Evolutionary conservation across 2,888 invertebrate genomes (phyloP).

Genomic region (Agrochola circellaris): DNA sequence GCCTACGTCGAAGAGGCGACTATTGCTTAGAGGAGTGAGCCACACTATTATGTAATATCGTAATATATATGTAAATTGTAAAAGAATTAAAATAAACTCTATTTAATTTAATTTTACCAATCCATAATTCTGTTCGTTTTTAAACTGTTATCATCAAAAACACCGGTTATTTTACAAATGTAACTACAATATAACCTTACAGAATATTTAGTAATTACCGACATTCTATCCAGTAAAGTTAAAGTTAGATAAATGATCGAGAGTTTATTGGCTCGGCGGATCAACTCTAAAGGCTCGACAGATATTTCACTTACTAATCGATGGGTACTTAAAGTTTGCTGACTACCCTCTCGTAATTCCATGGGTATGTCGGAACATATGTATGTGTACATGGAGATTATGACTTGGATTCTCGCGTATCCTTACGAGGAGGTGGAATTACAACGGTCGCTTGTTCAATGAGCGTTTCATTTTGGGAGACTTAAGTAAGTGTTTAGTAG

Average conservation of each 20-base stretch:
- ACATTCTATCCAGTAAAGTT: slow-evolving; percentile 36
- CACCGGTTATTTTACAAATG: not conserved
- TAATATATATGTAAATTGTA: too few species aligned
- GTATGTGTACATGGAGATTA: slow-evolving; percentile 52
- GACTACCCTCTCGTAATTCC: slow-evolving; percentile 32
- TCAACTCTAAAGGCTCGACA: slow-evolving; percentile 50
- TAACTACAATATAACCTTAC: not conserved
- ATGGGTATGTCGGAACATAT: slow-evolving; percentile 34
- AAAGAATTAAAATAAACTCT: too few species aligned
- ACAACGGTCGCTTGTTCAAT: not conserved
- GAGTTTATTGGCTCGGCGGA: slow-evolving; percentile 49
- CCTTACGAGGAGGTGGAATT: slow-evolving; percentile 5
- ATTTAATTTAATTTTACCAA: too few species aligned
- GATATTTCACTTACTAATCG: slow-evolving; percentile 61
- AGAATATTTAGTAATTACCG: slow-evolving; percentile 24
- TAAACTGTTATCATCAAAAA: not conserved
- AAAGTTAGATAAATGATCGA: slow-evolving; percentile 58
- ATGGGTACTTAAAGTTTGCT: slow-evolving; percentile 50
- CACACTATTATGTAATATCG: too few species aligned
- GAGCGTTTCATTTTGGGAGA: not conserved
- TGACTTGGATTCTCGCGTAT: slow-evolving; percentile 13
- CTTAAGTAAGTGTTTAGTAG: too few species aligned
- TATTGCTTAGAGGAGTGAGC: too few species aligned
- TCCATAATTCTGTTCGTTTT: not conserved
- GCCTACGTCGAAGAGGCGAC: too few species aligned